A percentile compares a stretch with the other conserved stretches of the same genome.
Conservation (phyloP, 2,797 vertebrate species). For the Antrozous pallidus region DNA sequence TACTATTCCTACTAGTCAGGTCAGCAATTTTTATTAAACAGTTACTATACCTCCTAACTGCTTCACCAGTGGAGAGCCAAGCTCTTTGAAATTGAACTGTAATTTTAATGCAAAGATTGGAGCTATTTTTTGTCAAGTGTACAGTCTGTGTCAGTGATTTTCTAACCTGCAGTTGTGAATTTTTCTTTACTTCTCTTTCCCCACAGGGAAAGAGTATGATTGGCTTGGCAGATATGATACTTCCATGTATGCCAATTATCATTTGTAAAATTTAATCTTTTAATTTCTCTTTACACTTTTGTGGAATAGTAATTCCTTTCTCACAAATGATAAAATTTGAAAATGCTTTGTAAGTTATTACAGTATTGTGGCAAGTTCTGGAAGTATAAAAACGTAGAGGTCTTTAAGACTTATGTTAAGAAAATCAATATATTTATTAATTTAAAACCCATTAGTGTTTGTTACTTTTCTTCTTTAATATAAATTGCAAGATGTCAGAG, state of each 20-base stretch:
- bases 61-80: neutral
- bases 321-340: neutral
- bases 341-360: slow-evolving; percentile 11
- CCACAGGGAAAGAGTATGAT: neutral
- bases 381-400: neutral
- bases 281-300: neutral
- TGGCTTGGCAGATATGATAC: neutral
- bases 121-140: neutral
- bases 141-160: neutral
- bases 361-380: neutral
- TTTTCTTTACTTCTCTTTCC: neutral
- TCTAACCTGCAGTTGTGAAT: neutral
- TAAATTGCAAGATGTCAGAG: neutral
- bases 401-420: neutral
- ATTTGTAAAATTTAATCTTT: neutral
- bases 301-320: neutral
- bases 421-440: slow-evolving; percentile 5
- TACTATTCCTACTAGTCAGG: neutral
- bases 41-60: neutral
- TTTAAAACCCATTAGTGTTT: slow-evolving; percentile 22
- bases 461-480: slow-evolving; percentile 15
- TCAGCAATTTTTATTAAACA: neutral
- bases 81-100: neutral
- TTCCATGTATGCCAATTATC: neutral
- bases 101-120: neutral